These are phyloP conservation scores for Serrognathus titanus DNA, from an alignment of 2,888 invertebrate species.

Conservation along the genomic window DNA sequence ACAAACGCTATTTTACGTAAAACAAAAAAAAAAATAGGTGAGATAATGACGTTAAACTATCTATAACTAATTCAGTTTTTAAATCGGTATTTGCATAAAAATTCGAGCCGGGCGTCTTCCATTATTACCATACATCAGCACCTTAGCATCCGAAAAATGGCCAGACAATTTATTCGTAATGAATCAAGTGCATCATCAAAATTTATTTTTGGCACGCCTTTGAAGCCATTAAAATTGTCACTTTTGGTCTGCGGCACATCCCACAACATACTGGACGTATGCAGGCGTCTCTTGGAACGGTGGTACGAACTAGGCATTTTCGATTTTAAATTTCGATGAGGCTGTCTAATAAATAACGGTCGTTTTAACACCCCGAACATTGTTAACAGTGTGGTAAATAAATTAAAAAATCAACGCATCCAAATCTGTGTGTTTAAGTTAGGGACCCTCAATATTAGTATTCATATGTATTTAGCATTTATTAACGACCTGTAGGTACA, in stretches of 20 bases:
- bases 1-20: too few species aligned
- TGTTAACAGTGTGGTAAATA: constrained; percentile 32
- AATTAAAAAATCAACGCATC: constrained; percentile 26
- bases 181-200: constrained; percentile 17
- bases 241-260: constrained; percentile 15
- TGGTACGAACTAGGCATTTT: constrained; percentile 22
- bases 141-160: constrained; percentile 13
- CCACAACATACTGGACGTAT: not conserved
- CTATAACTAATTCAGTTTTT: constrained; percentile 1
- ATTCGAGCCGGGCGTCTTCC: constrained; percentile 12
- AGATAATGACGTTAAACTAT: not conserved
- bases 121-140: constrained; percentile 19
- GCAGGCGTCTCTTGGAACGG: constrained; percentile 4
- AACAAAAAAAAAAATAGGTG: too few species aligned
- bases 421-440: constrained; percentile 14
- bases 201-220: constrained; percentile 23
- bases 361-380: constrained; percentile 33
- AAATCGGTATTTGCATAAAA: constrained; percentile 14
- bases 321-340: constrained; percentile 22
- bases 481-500: constrained; percentile 21
- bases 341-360: constrained; percentile 31
- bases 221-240: constrained; percentile 9
- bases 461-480: constrained; percentile 33
- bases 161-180: constrained; percentile 20
- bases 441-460: constrained; percentile 25